phyloP scores from a whole-genome alignment of 2,888 invertebrate genomes.

The Achlya flavicornis region DNA sequence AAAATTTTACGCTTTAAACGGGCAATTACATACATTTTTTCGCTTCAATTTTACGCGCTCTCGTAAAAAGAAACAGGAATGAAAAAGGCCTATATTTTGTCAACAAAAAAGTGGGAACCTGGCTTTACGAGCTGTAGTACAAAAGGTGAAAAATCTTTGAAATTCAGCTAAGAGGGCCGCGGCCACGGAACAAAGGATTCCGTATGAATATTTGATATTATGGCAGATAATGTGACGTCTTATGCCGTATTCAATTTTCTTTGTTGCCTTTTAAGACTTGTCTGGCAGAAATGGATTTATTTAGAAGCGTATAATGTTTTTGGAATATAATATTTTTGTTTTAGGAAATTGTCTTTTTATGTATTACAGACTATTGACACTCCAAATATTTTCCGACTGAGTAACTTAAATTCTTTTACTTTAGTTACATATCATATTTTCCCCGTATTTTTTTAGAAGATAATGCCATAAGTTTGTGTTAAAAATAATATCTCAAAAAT shows the following conservation, averaged over 20 bases:
- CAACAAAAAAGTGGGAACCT: constrained; percentile 45
- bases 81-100: constrained; percentile 40
- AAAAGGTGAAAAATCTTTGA: constrained; percentile 47
- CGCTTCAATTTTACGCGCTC: constrained; percentile 23
- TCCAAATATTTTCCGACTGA: too few species aligned
- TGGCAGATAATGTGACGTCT: constrained; percentile 36
- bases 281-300: constrained; percentile 28
- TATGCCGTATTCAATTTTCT: constrained; percentile 29
- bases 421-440: too few species aligned
- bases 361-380: too few species aligned
- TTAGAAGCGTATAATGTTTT: constrained; percentile 52
- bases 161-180: constrained; percentile 28
- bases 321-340: not conserved
- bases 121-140: constrained; percentile 37
- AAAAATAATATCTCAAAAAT: too few species aligned
- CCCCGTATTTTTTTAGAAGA: too few species aligned
- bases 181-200: constrained; percentile 30
- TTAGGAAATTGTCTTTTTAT: not conserved
- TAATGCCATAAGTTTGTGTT: too few species aligned
- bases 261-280: constrained; percentile 28
- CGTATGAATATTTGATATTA: constrained; percentile 49
- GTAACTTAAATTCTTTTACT: too few species aligned
- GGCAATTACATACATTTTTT: constrained; percentile 22
- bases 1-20: constrained; percentile 13
- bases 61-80: constrained; percentile 31